phyloP scores from a whole-genome alignment of 1,140 invertebrate species.

The Eumaeus atala region DNA sequence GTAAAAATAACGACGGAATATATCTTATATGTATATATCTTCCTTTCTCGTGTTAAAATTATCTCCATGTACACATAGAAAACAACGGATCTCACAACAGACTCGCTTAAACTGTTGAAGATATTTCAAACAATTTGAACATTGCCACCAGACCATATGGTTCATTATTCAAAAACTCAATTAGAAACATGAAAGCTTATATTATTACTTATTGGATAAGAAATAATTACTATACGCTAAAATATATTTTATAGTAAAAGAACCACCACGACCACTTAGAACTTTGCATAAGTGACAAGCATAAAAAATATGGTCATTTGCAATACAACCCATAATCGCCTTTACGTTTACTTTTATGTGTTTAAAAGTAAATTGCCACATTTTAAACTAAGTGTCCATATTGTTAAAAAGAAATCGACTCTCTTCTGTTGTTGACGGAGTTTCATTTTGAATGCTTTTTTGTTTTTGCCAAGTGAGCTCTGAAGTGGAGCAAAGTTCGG shows the following conservation, averaged over 20 bases:
- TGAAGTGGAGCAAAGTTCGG: slow-evolving; percentile 42
- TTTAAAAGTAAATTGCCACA: too few species aligned
- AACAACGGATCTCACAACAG: too few species aligned
- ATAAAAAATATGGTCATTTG: background rate
- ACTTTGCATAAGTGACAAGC: background rate
- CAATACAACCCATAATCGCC: slow-evolving; percentile 15
- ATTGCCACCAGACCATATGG: background rate
- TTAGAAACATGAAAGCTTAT: background rate
- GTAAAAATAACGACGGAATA: too few species aligned
- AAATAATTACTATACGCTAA: slow-evolving; percentile 8
- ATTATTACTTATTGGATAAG: too few species aligned
- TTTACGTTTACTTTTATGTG: too few species aligned
- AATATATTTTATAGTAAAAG: slow-evolving; percentile 11
- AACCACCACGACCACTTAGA: background rate
- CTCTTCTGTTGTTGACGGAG: too few species aligned
- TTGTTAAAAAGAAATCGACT: too few species aligned
- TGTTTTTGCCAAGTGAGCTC: slow-evolving; percentile 38
- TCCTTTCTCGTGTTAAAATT: too few species aligned
- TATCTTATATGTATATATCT: too few species aligned
- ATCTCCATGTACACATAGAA: too few species aligned
- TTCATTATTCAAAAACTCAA: background rate
- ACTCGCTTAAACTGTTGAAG: too few species aligned
- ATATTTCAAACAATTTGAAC: too few species aligned
- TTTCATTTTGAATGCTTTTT: slow-evolving; percentile 17
- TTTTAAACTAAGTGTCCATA: background rate